Conservation (phyloP, 1,140 invertebrate genomes). For the Belonocnema kinseyi region DNA sequence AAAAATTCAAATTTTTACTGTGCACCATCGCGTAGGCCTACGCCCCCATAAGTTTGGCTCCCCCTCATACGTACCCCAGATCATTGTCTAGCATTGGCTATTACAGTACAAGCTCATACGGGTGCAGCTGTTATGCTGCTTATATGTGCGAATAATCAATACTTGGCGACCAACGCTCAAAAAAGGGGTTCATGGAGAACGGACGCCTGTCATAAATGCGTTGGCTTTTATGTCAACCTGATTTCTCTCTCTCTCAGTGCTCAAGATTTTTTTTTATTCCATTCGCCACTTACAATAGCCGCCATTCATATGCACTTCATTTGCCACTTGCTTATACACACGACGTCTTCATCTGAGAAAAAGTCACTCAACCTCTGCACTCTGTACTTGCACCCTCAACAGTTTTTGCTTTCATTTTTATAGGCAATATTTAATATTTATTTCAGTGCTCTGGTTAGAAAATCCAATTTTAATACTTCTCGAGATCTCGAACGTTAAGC, state of each 20-base stretch:
- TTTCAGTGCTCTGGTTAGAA: no score
- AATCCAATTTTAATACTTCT: no score
- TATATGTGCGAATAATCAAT: slow-evolving; percentile 38
- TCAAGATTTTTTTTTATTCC: slow-evolving; percentile 8
- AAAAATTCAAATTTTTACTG: no score
- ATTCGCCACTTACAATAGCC: neutral
- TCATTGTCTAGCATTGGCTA: slow-evolving; percentile 47
- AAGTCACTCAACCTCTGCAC: neutral
- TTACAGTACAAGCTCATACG: slow-evolving; percentile 45
- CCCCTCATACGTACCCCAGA: neutral
- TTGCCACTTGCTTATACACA: slow-evolving; percentile 22
- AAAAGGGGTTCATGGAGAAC: slow-evolving; percentile 25
- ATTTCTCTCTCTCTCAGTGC: slow-evolving; percentile 33
- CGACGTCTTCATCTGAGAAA: neutral
- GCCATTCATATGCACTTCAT: slow-evolving; percentile 23
- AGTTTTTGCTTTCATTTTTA: no score
- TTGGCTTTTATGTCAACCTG: slow-evolving; percentile 31
- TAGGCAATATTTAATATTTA: no score
- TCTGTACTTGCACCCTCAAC: neutral
- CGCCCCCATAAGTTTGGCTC: slow-evolving; percentile 51
- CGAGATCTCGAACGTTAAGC: no score
- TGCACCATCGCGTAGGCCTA: neutral
- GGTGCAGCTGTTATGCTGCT: slow-evolving; percentile 52
- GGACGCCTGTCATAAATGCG: slow-evolving; percentile 29
- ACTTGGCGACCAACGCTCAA: slow-evolving; percentile 43